phyloP scores from a whole-genome alignment of 2,888 invertebrate genomes.

The Spatulosminthurus flaviceps region DNA sequence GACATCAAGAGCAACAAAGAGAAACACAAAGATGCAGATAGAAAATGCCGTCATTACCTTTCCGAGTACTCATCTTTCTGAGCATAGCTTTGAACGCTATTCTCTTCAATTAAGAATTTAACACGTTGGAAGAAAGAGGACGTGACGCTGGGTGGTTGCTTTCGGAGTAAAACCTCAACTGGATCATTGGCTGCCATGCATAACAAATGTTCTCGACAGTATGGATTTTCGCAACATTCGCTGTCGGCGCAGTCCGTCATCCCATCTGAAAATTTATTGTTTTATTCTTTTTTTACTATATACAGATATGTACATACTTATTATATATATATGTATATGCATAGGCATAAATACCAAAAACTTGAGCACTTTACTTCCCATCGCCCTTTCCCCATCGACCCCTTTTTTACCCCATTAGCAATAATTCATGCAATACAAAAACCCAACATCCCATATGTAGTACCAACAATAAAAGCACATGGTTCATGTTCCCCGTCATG shows the following conservation, averaged over 20 bases:
- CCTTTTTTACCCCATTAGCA: background rate
- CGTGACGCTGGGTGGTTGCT: slow-evolving; percentile 95
- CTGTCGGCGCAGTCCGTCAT: slow-evolving; percentile 98
- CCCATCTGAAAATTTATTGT: slow-evolving; percentile 77
- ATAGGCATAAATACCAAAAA: slow-evolving; percentile 3
- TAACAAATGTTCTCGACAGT: slow-evolving; percentile 90
- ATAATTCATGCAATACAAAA: too few species aligned
- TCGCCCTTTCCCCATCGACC: background rate
- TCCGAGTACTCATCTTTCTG: slow-evolving; percentile 98
- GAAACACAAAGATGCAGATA: background rate
- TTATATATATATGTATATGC: background rate
- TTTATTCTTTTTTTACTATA: background rate
- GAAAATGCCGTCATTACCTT: slow-evolving; percentile 75
- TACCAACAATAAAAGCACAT: too few species aligned
- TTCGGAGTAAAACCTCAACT: slow-evolving; percentile 91
- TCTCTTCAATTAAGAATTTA: slow-evolving; percentile 97
- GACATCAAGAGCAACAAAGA: slow-evolving; percentile 20
- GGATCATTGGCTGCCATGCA: slow-evolving; percentile 97
- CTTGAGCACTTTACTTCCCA: background rate
- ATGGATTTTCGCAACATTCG: slow-evolving; percentile 92
- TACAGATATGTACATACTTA: too few species aligned
- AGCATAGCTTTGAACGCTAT: slow-evolving; percentile 98
- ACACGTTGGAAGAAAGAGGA: slow-evolving; percentile 98
- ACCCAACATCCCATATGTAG: too few species aligned
- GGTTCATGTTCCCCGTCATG: too few species aligned